Evolutionary conservation across 2,888 invertebrate genomes (phyloP), one percentile per base, ranked within the genome.

Genomic region (Platerodrilus igneus): DNA sequence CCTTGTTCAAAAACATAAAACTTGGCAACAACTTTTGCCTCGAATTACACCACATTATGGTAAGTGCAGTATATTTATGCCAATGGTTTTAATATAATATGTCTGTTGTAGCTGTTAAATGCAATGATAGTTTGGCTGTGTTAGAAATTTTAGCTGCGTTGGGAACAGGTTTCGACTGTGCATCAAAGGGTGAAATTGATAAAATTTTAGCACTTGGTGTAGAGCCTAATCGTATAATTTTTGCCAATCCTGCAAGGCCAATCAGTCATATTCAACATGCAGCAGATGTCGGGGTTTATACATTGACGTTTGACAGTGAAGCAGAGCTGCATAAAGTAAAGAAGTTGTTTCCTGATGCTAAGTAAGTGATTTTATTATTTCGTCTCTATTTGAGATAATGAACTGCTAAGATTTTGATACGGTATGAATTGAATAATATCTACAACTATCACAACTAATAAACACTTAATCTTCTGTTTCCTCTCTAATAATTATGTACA

Each of bases 131-230:
- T 49, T 61, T 66, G 14, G 61, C 70, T 3, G 67, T 67, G 2
- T 52, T 69, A 10, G 62, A 63, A 53, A 48, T 58, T 25, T 36
- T 81, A 31, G 74, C 75, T 6, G 66, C 71, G 17, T 59, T 78
- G 23, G 79, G 79, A 29, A 64, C 69, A 14, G 72, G 74, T 25
- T 81, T 81, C 60, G 80, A 81, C 58, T 81, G 81, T 59, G 80
- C 81, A 3, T 77, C 78, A 46, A 59, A 62, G 56, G 66, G 65
- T 52, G 78, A 79, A 60, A 78, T 79, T 21, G 64, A 69, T 45
- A 66, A 70, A 48, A 66, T 78, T 3, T 58, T 77, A 43, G 63
- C 66, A 10, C 53, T 70, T 18, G 74, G 73, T 4, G 73, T 78
- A 4, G 46, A 64, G 2, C 62, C 69, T 0, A 59, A 68, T 8